phyloP scores from a whole-genome alignment of 1,140 invertebrate genomes.

The Protaetia brevitarsis region DNA sequence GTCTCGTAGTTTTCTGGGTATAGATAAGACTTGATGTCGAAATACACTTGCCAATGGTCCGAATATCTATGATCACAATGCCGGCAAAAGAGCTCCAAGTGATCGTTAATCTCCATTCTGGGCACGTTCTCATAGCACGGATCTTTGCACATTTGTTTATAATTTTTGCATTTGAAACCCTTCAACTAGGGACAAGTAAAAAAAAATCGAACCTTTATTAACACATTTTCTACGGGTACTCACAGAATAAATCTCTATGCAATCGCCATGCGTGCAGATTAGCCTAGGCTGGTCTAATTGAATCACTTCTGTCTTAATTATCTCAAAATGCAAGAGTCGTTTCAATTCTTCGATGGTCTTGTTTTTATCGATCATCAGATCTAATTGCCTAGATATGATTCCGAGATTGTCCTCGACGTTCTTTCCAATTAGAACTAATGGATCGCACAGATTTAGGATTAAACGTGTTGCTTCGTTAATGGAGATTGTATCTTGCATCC shows the following conservation, averaged over 20 bases:
- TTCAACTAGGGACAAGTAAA: too few relatives aligned
- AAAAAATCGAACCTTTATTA: too few relatives aligned
- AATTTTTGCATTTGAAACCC: too few relatives aligned
- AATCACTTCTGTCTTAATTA: conserved; percentile 35
- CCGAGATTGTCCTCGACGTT: conserved; percentile 39
- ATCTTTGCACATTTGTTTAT: background rate
- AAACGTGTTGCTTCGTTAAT: conserved; percentile 41
- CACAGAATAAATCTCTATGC: too few relatives aligned
- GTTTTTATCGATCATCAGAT: conserved; percentile 26
- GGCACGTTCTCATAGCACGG: background rate
- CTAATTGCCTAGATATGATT: conserved; percentile 32
- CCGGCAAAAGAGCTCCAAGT: background rate
- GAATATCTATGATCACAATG: background rate
- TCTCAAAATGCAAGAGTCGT: conserved; percentile 37
- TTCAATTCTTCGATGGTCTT: conserved; percentile 35
- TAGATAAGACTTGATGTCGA: conserved; percentile 28
- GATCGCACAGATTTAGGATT: conserved; percentile 39
- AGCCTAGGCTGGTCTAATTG: conserved; percentile 39
- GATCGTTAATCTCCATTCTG: too few relatives aligned
- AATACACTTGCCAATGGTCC: conserved; percentile 39
- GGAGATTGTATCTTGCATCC: conserved; percentile 36
- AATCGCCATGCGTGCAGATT: too few relatives aligned
- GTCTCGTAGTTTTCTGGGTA: conserved; percentile 23
- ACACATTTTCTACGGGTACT: too few relatives aligned
- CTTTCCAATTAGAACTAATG: conserved; percentile 41